Evolutionary conservation across 2,888 invertebrate species (phyloP), one percentile per base, ranked within the genome.

Genomic region (Argynnis bischoffii): DNA sequence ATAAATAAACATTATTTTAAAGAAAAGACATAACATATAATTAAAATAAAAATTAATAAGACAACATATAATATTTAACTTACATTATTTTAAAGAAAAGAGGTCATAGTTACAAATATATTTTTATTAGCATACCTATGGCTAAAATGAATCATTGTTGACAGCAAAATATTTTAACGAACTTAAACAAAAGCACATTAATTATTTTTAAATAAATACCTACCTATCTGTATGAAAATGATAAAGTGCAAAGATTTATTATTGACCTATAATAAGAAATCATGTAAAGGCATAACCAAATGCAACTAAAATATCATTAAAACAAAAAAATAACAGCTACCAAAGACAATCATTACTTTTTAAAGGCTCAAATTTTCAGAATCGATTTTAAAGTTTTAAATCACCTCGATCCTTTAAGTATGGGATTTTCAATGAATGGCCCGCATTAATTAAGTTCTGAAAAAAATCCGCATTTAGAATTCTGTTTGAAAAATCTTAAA

Each of bases 361-460:
- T 70, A 66, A 71, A 72, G 53, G 55, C 48, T 55, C 47, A 54
- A 55, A 63, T 68, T 72, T 72, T 69, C 64, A 63, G 67, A 72
- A 74, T 70, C 69, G 69, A 71, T 69, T 72, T 72, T 66, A 71
- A 70, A 64, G 63, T 66, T 69, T 72, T 66, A 72, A 74, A 72
- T 71, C 74, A 72, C 72, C 69, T 69, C 72, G 72, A 70, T 66
- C 69, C 68, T 68, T 69, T 61, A 61, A 61, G 51, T 51, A 61
- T 15, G 41, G 31, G 61, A 56, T 35, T 18, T 18, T 53, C 51
- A 61, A 61, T 15, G 18, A 6, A 15, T 15, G 61, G 61, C 51
- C 61, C 51, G 61, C 61, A 15, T 41, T 31, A 14, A 46, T 41
- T 57, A 61, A 6, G 8, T 15, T 51, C 15, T 16, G 8, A 16